Evolutionary conservation across 30 jellyfish, hydroid and myxozoan genomes (phyloP).

Genomic region (Aurelia aurita complex sp. Pacific): DNA sequence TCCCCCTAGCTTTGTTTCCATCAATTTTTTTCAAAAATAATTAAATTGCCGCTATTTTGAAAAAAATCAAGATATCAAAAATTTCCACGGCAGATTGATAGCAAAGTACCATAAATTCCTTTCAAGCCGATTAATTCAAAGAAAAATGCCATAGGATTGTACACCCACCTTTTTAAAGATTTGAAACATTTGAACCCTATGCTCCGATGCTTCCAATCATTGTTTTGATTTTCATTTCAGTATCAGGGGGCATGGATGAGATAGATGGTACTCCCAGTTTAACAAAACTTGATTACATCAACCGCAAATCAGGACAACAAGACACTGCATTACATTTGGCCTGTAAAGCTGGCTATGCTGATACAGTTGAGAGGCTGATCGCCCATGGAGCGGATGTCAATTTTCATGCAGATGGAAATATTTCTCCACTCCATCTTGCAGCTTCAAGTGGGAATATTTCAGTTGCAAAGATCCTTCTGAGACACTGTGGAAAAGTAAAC

Average conservation of each 20-base stretch:
- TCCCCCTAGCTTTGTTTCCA: too few species aligned
- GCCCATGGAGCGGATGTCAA: conserved; percentile 94
- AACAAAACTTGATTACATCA: conserved; percentile 48
- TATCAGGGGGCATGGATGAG: conserved; percentile 41
- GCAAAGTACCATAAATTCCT: too few species aligned
- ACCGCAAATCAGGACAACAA: conserved; percentile 49
- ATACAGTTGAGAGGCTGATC: conserved; percentile 75
- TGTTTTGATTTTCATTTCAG: conserved; percentile 11
- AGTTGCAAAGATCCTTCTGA: conserved; percentile 57
- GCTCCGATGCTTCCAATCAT: too few species aligned
- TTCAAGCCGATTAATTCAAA: too few species aligned
- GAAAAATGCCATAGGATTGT: too few species aligned
- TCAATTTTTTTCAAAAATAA: too few species aligned
- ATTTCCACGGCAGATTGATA: too few species aligned
- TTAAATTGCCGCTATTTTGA: too few species aligned
- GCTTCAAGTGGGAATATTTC: conserved; percentile 79
- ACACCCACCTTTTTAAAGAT: too few species aligned
- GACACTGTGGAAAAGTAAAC: conserved; percentile 76
- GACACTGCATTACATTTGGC: conserved; percentile 97
- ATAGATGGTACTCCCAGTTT: conserved; percentile 33
- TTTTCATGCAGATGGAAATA: conserved; percentile 71
- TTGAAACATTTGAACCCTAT: too few species aligned
- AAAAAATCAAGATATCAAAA: too few species aligned
- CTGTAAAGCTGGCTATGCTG: conserved; percentile 82
- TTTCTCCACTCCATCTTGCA: conserved; percentile 95